These are phyloP conservation scores for Drosophila seguyi DNA, from an alignment of 1,140 invertebrate genomes.

Conservation along the genomic window DNA sequence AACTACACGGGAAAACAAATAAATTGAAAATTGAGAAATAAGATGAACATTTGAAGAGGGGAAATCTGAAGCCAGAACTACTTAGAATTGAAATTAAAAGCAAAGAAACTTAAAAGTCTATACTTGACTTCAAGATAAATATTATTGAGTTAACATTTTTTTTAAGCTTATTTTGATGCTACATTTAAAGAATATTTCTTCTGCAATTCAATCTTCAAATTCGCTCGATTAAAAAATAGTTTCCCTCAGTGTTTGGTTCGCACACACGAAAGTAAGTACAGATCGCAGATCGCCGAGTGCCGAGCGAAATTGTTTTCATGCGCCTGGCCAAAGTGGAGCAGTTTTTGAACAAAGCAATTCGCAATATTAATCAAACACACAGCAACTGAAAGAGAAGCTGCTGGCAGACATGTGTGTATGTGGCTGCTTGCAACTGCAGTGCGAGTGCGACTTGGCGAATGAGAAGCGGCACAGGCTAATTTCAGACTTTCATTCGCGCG, in stretches of 20 bases:
- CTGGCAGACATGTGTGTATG: conserved; percentile 54
- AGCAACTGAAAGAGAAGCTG: conserved; percentile 34
- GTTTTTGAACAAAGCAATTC: conserved; percentile 84
- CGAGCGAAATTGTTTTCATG: conserved; percentile 81
- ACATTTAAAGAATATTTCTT: neutral
- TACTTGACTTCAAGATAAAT: neutral
- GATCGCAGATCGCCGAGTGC: conserved; percentile 21
- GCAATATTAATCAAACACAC: conserved; percentile 79
- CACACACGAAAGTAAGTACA: conserved; percentile 18
- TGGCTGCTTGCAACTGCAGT: conserved; percentile 26
- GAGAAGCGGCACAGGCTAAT: conserved; percentile 82
- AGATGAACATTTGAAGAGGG: neutral
- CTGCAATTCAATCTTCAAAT: neutral
- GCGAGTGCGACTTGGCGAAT: conserved; percentile 54
- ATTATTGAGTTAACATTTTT: no score
- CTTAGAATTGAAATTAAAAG: neutral
- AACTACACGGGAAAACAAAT: neutral
- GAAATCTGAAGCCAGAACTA: neutral
- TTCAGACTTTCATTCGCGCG: conserved; percentile 84
- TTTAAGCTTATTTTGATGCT: no score
- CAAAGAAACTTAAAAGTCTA: neutral
- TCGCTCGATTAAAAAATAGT: neutral
- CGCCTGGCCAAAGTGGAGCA: conserved; percentile 74
- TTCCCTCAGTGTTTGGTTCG: neutral
- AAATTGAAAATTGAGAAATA: neutral